Conservation (phyloP, 2,888 invertebrate genomes). For the Xylota sylvarum region DNA sequence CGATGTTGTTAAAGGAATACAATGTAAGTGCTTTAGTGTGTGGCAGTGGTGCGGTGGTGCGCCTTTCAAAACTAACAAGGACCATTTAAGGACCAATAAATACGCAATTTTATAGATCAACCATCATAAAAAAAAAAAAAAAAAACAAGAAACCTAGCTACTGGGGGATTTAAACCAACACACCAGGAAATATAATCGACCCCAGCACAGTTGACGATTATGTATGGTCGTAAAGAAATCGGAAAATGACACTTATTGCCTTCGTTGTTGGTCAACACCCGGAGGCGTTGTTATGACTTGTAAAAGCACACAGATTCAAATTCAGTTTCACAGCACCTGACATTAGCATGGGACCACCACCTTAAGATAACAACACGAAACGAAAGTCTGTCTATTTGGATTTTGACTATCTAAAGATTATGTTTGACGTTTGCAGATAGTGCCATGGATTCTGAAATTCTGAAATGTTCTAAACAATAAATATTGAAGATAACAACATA, state of each 20-base stretch:
- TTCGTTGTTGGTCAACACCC: slow-evolving; percentile 66
- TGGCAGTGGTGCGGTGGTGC: slow-evolving; percentile 40
- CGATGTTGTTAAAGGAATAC: slow-evolving; percentile 74
- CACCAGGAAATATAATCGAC: slow-evolving; percentile 66
- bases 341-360: neutral
- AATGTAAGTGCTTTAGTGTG: slow-evolving; percentile 67
- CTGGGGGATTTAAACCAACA: slow-evolving; percentile 56
- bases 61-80: slow-evolving; percentile 76
- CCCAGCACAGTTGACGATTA: slow-evolving; percentile 60
- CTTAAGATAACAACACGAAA: slow-evolving; percentile 38
- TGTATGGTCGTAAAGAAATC: slow-evolving; percentile 74
- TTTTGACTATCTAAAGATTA: slow-evolving; percentile 12
- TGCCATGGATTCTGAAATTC: neutral
- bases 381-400: slow-evolving; percentile 24
- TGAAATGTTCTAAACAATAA: slow-evolving; percentile 47
- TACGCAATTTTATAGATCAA: slow-evolving; percentile 80
- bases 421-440: slow-evolving; percentile 49
- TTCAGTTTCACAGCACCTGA: slow-evolving; percentile 35
- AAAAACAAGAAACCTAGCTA: slow-evolving; percentile 25
- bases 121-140: slow-evolving; percentile 64
- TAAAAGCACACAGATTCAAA: slow-evolving; percentile 29
- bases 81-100: slow-evolving; percentile 80
- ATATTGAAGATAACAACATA: slow-evolving; percentile 60
- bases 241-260: slow-evolving; percentile 73
- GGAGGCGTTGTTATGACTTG: slow-evolving; percentile 39